Conservation (phyloP, 2,797 vertebrate species). For the Cottoperca gobio region DNA sequence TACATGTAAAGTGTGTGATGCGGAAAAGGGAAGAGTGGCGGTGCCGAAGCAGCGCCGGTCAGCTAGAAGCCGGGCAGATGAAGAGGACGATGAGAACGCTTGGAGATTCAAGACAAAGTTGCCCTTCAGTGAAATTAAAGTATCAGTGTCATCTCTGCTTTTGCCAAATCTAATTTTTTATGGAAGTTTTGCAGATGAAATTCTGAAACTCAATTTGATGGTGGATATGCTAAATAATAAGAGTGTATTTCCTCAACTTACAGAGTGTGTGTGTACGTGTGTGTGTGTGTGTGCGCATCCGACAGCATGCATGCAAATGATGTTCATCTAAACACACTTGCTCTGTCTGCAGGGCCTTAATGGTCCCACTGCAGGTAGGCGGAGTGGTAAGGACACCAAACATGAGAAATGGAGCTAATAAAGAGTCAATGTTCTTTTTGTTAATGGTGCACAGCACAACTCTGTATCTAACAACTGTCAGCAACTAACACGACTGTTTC, state of each 20-base stretch:
- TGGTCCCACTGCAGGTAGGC: constrained; percentile 28
- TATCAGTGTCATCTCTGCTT: neutral
- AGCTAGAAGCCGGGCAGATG: constrained; percentile 31
- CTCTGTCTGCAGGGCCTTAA: constrained; percentile 32
- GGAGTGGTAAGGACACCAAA: constrained; percentile 2
- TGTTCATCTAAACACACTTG: constrained; percentile 6
- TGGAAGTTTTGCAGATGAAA: neutral
- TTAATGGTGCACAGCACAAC: constrained; percentile 53
- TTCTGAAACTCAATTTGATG: neutral
- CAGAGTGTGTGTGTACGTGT: neutral
- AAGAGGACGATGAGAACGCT: constrained; percentile 15
- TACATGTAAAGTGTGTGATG: neutral
- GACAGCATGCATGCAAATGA: constrained; percentile 25
- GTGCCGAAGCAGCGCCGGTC: neutral
- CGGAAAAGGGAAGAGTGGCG: neutral
- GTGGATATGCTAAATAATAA: constrained; percentile 6
- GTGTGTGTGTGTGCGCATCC: neutral
- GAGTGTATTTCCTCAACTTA: neutral
- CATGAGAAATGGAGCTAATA: constrained; percentile 42
- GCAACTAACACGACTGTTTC: constrained; percentile 20
- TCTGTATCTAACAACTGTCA: constrained; percentile 75
- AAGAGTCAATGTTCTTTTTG: constrained; percentile 23
- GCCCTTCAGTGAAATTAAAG: neutral
- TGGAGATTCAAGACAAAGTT: neutral
- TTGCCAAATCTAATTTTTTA: neutral